Percentiles rank a stretch among this genome's conserved stretches.
Evolutionary conservation across 2,888 invertebrate genomes (phyloP).

Genomic region (Eilema sororculum): DNA sequence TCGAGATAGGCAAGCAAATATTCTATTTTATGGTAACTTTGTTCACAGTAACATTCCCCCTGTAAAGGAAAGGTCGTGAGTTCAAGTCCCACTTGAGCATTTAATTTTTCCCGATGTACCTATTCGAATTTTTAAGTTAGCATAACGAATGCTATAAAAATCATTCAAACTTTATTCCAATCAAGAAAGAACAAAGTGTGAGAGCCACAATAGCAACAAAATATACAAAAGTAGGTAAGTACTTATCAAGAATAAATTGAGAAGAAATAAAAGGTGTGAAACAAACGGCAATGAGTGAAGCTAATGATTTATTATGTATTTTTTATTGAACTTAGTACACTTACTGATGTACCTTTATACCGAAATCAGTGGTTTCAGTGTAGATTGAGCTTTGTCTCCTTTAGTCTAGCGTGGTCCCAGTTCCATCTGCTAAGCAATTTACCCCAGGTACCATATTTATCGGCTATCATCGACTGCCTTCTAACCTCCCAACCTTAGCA

Average conservation of each 20-base stretch:
- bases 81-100: no score
- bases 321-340: background rate
- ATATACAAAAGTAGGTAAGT: background rate
- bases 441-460: no score
- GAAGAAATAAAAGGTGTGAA: background rate
- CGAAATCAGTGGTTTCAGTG: background rate
- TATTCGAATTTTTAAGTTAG: no score
- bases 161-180: background rate
- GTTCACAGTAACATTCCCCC: no score
- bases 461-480: background rate
- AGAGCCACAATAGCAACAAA: no score
- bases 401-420: background rate
- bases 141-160: no score
- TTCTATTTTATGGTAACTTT: background rate
- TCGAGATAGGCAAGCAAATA: background rate
- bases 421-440: no score
- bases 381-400: no score
- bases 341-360: background rate
- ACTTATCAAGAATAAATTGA: constrained; percentile 3
- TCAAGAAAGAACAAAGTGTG: background rate
- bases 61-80: no score
- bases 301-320: background rate
- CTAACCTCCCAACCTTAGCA: background rate
- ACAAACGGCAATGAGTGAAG: background rate
- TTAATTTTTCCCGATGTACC: no score